Base-by-base conservation (phyloP, 2,888 invertebrate genomes). In the Apantesis nais region DNA sequence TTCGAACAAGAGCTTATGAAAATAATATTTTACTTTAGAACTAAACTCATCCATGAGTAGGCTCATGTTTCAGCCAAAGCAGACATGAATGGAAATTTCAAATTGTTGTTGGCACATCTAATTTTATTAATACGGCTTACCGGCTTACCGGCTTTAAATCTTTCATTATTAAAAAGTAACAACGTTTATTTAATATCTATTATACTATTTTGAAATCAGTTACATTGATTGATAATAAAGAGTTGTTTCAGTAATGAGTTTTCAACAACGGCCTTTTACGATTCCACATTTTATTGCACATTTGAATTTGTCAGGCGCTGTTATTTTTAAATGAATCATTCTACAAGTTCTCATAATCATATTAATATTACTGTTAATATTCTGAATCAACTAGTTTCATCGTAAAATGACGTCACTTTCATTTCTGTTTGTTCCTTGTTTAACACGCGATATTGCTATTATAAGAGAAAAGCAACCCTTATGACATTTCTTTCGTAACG, bases 381-480 rank as follows among this genome's bases (percentile, higher is more conserved):
- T 62, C 62, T 62, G 52, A 52, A 62, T 52, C 48, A 37, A 60
- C 64, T 48, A 19, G 22, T 37, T 64, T 22, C 22, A 44, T 65
- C 22, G 60, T 25, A 48, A 14, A 25, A 44, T 61, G 44, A 65
- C 60, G 31, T 65, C 48, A 60, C n/a, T n/a, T n/a, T n/a, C n/a
- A n/a, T n/a, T n/a, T n/a, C n/a, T n/a, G n/a, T n/a, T n/a, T n/a
- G 5, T 37, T 29, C 25, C 25, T 65, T 58, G 7, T 22, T n/a
- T 11, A 61, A 37, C 69, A 69, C 65, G 69, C 69, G 65, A 69
- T 65, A 60, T 65, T 69, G 69, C 34, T 48, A 65, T 65, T 61
- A 69, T 68, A 62, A 68, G 62, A 39, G 22, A 34, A 52, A 62
- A 48, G 19, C 11, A 14, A 48, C 48, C n/a, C 48, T 25, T 44